Evolutionary conservation across 2,113 vertebrate genomes (phyloP), one percentile per base, ranked within the genome.

Genomic region (Trichechus manatus): DNA sequence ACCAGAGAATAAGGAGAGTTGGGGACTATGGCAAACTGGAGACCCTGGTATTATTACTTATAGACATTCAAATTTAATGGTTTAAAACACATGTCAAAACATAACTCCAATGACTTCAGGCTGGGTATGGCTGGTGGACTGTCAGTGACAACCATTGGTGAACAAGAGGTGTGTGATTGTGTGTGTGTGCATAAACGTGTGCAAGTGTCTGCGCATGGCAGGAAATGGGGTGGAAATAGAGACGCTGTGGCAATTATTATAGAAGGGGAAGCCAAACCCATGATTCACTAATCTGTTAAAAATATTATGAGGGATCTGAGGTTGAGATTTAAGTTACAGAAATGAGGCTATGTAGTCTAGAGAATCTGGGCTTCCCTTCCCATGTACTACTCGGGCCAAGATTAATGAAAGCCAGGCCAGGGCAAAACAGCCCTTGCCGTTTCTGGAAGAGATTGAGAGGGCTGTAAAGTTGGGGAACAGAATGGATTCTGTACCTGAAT

Each of bases 401-500:
- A 96, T 93, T 53, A 77, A 95, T 94, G 86, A 75, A 85, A 89
- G 17, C 9, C 42, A 25, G 1, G 36, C 19, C 66, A 74, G 72
- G 44, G 61, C 79, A 68, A 89, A 59, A 42, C 19, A 66, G 64
- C 50, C 42, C 64, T 80, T 56, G 56, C 22, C 47, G 33, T 93
- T 95, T 92, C 77, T 84, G 50, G 64, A 87, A 64, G 87, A 95
- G 91, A 96, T 91, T 47, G 83, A 95, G 79, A 95, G 91, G 79
- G 79, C 80, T 94, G 20, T 95, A 87, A 93, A 95, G 47, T 89
- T 82, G 93, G 85, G 77, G 39, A 94, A 89, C 27, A 92, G 89
- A 96, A 94, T 94, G 89, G 91, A 85, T 95, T 94, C 89, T 81
- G 74, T 66, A 82, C 91, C 68, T 89, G 94, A 93, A 95, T 85